Conservation (phyloP, 1,140 invertebrate genomes). For the Globodera ellingtonae region DNA sequence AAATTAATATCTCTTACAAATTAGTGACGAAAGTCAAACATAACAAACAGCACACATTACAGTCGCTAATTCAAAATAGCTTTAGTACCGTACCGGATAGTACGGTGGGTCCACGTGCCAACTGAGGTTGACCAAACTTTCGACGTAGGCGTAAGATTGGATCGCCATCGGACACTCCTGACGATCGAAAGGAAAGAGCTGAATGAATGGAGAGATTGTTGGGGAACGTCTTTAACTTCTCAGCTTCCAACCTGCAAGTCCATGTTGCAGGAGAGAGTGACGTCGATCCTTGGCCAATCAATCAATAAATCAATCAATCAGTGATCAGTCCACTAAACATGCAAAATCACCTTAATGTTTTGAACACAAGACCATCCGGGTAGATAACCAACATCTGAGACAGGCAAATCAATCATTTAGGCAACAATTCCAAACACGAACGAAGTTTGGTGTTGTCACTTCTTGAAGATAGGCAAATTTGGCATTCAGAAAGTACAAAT, state of each 20-base stretch:
- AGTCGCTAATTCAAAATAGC: not conserved
- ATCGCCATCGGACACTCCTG: slow-evolving; percentile 53
- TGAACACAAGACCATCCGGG: slow-evolving; percentile 63
- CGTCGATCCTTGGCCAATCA: slow-evolving; percentile 51
- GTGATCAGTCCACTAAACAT: not conserved
- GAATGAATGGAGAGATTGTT: not conserved
- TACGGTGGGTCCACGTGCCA: slow-evolving; percentile 58
- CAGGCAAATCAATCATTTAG: too few relatives aligned
- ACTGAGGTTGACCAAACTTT: slow-evolving; percentile 60
- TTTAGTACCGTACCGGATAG: slow-evolving; percentile 21
- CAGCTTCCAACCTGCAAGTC: slow-evolving; percentile 51
- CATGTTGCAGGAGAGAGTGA: slow-evolving; percentile 65
- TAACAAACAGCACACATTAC: too few relatives aligned
- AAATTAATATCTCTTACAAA: not conserved
- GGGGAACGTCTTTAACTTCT: slow-evolving; percentile 20
- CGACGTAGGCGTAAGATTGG: slow-evolving; percentile 58
- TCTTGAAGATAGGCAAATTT: slow-evolving; percentile 65
- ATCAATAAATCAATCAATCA: not conserved
- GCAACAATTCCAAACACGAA: not conserved
- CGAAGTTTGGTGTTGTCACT: slow-evolving; percentile 58
- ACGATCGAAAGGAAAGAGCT: slow-evolving; percentile 49
- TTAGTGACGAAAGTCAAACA: not conserved
- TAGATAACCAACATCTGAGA: slow-evolving; percentile 59
- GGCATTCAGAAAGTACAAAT: slow-evolving; percentile 64
- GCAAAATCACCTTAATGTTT: slow-evolving; percentile 51